Percentiles rank a stretch among this genome's conserved stretches.
phyloP scores from a whole-genome alignment of 2,888 invertebrate species.

The Perizoma affinitatum region DNA sequence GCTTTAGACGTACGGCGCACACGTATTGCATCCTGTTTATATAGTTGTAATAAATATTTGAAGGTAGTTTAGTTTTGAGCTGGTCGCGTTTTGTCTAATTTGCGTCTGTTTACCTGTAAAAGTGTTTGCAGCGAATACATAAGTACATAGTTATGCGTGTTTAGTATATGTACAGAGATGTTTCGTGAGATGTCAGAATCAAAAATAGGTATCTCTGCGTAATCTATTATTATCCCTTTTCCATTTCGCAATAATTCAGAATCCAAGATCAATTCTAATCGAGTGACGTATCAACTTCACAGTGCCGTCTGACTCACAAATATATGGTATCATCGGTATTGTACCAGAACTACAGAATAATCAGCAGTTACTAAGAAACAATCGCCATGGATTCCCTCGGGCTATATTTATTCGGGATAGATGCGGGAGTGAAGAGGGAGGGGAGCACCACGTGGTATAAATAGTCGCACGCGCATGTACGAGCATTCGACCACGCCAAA shows the following conservation, averaged over 20 bases:
- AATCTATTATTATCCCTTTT: too few relatives aligned
- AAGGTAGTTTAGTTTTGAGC: too few relatives aligned
- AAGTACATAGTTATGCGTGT: too few relatives aligned
- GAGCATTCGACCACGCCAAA: constrained; percentile 72
- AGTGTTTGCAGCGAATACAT: too few relatives aligned
- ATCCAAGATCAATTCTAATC: constrained; percentile 7
- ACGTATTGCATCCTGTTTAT: too few relatives aligned
- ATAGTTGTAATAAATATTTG: too few relatives aligned
- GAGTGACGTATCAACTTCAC: constrained; percentile 9
- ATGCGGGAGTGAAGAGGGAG: constrained; percentile 41
- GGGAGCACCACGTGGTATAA: constrained; percentile 72
- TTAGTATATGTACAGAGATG: too few relatives aligned
- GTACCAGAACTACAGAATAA: constrained; percentile 15
- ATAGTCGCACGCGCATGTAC: constrained; percentile 74
- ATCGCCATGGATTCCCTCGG: constrained; percentile 72
- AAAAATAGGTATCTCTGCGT: too few relatives aligned
- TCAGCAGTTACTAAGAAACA: constrained; percentile 18
- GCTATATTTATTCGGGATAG: constrained; percentile 72
- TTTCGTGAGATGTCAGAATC: too few relatives aligned
- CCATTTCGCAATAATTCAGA: constrained; percentile 2
- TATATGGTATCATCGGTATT: constrained; percentile 30
- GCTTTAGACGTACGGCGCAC: too few relatives aligned
- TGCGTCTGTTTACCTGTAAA: too few relatives aligned
- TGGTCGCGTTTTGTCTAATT: too few relatives aligned
- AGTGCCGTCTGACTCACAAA: constrained; percentile 31